Percentiles rank a stretch among this genome's conserved stretches.
Evolutionary conservation across 92 coral and sea anemone species (phyloP).

Genomic region (Porites cylindrica): DNA sequence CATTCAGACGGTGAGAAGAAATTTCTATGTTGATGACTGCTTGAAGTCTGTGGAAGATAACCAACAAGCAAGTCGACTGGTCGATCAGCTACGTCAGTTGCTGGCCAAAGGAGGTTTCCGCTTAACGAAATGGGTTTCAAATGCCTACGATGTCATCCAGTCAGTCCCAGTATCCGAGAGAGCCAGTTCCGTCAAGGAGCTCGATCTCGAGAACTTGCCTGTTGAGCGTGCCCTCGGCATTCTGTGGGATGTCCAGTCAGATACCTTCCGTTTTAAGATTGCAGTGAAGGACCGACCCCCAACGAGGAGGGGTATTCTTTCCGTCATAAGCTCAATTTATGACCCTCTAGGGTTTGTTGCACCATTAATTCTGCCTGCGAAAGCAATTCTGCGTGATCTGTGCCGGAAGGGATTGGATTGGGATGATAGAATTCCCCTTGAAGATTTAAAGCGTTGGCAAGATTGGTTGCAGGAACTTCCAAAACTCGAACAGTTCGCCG

Average conservation of each 20-base stretch:
- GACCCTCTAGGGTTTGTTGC: conserved; percentile 60
- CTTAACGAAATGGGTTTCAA: conserved; percentile 46
- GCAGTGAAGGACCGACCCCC: conserved; percentile 49
- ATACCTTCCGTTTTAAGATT: conserved; percentile 50
- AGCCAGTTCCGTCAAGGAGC: conserved; percentile 57
- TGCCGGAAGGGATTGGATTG: conserved; percentile 49
- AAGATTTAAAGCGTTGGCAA: conserved; percentile 39
- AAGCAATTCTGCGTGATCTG: conserved; percentile 57
- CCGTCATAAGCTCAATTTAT: conserved; percentile 54
- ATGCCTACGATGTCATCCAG: conserved; percentile 42
- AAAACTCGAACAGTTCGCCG: conserved; percentile 31
- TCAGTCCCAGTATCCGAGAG: conserved; percentile 53
- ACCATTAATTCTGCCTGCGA: conserved; percentile 35
- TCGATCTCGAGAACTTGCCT: conserved; percentile 35
- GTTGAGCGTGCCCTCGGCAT: conserved; percentile 58
- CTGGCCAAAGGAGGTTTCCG: conserved; percentile 52
- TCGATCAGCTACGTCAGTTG: conserved; percentile 55
- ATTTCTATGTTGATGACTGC: conserved; percentile 67
- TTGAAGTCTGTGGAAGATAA: conserved; percentile 42
- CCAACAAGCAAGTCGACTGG: conserved; percentile 56
- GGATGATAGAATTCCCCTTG: conserved; percentile 47
- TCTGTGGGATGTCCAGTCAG: conserved; percentile 54
- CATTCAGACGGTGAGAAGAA: conserved; percentile 32
- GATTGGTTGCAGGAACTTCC: conserved; percentile 54
- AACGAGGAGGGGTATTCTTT: conserved; percentile 51